Base-by-base conservation (phyloP, 2,797 vertebrate genomes). In the Falco columbarius region DNA sequence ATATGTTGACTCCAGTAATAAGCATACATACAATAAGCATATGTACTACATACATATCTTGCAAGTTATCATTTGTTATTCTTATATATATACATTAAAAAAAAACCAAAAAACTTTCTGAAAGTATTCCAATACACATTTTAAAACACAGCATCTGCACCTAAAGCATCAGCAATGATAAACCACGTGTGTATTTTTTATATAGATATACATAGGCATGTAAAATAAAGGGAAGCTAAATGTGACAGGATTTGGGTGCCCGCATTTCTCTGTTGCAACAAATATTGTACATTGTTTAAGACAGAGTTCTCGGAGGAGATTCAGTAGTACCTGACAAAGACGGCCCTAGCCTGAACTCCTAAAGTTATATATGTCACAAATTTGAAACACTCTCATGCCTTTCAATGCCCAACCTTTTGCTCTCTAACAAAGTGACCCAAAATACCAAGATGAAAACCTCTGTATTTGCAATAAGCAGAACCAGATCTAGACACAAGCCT, bases 261-360 rank as follows among this genome's bases (percentile, higher is more conserved):
- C 34, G 23, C 2, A 0, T 44, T 88, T 54, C 62, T 59, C 44
- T 38, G 7, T 51, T 90, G 81, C 65, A 83, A 88, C 38, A 88
- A 73, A 12, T 34, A 61, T 0, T 24, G 27, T 24, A 46, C 7
- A 2, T 17, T 59, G 24, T 38, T 93, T 61, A 82, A 65, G 16
- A 12, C 7, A 8, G 3, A 2, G 0, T 29, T 80, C 59, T 73
- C 0, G 0, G 26, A 40, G 17, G 3, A 5, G 5, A 44, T 70
- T 90, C 30, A 38, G 26, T 34, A 90, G 0, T 54, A 73, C 12
- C 12, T 74, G 42, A 38, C 24, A 56, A 40, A 61, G n/a, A 40
- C 1, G 6, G 20, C 49, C 56, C 16, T 14, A 49, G 24, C 10
- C 38, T 62, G 32, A 82, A 80, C 23, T 93, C 32, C 32, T 38